Evolutionary conservation across 2,888 invertebrate genomes (phyloP), one percentile per base, ranked within the genome.

Genomic region (Callyntrura guangdongensis): DNA sequence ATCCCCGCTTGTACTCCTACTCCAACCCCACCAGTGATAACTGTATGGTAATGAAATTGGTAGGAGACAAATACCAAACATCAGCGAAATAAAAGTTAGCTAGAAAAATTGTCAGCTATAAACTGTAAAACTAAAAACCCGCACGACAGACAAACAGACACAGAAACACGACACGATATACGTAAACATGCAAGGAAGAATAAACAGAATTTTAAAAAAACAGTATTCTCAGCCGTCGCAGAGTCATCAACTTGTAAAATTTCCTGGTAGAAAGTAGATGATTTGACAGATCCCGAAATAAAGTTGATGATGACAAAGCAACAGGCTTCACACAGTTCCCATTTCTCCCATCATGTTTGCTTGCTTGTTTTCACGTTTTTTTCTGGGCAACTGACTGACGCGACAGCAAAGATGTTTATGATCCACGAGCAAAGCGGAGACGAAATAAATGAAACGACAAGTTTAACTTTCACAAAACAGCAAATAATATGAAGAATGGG

Each of bases 281-380:
- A 59, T 59, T 59, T 59, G 59, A 59, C 59, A 59, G 59, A 59
- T 59, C 59, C 59, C n/a, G 59, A 59, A 59, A 59, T n/a, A 59
- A 59, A 59, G 17, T 59, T 59, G 59, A 53, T 53, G 53, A 59
- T n/a, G 59, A 36, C 36, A 36, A 56, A 59, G 59, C 59, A 59
- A 59, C 59, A 59, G 59, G 59, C 59, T 59, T 59, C n/a, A 17
- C 17, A 59, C 17, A 59, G n/a, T 36, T 36, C 36, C n/a, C 14
- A 59, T 11, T 6, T 59, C n/a, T 59, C 17, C 36, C 36, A 36
- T 36, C 59, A 17, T n/a, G 17, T 6, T 17, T 59, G 11, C 11
- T 14, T 53, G 53, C 11, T 53, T 53, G 8, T 9, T 53, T 14
- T 53, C 11, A 53, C 53, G 8, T 53, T 53, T 53, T 47, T n/a